A percentile compares a stretch with the other conserved stretches of the same genome.
These are phyloP conservation scores for Formica exsecta DNA, from an alignment of 1,140 invertebrate species.

Conservation along the genomic window DNA sequence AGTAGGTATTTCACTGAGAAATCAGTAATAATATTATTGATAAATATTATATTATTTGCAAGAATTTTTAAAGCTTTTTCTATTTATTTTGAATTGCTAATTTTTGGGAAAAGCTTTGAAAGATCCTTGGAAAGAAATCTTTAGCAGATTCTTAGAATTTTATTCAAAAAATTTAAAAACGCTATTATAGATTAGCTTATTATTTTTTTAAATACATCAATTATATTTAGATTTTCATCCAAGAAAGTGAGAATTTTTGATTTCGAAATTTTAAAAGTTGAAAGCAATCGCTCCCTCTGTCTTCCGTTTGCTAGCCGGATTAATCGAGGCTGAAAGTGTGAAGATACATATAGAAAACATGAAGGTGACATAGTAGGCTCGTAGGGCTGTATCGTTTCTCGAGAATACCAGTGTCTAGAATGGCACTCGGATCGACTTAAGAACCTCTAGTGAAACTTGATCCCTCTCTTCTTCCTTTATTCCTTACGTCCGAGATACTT, in stretches of 20 bases:
- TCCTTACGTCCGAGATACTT: slow-evolving; percentile 66
- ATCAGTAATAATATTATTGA: neutral
- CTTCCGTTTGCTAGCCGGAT: neutral
- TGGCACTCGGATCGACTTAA: slow-evolving; percentile 72
- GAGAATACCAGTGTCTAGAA: slow-evolving; percentile 71
- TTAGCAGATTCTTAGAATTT: neutral
- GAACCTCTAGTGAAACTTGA: slow-evolving; percentile 70
- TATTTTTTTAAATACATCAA: neutral
- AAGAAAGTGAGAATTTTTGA: neutral
- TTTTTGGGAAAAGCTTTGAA: no score
- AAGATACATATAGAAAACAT: slow-evolving; percentile 30
- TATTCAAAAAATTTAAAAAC: neutral
- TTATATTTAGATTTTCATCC: neutral
- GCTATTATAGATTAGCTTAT: neutral
- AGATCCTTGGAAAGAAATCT: no score
- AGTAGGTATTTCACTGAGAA: no score
- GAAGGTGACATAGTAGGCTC: slow-evolving; percentile 53
- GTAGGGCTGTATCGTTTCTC: slow-evolving; percentile 57
- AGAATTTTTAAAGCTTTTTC: no score
- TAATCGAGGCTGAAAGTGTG: slow-evolving; percentile 32
- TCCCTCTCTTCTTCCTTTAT: slow-evolving; percentile 59
- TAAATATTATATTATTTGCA: no score
- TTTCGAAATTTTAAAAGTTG: neutral
- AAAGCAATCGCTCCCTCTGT: neutral
- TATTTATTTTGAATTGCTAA: no score